Evolutionary conservation across 1,140 invertebrate genomes (phyloP), one percentile per base, ranked within the genome.

Genomic region (Heliconius nattereri): DNA sequence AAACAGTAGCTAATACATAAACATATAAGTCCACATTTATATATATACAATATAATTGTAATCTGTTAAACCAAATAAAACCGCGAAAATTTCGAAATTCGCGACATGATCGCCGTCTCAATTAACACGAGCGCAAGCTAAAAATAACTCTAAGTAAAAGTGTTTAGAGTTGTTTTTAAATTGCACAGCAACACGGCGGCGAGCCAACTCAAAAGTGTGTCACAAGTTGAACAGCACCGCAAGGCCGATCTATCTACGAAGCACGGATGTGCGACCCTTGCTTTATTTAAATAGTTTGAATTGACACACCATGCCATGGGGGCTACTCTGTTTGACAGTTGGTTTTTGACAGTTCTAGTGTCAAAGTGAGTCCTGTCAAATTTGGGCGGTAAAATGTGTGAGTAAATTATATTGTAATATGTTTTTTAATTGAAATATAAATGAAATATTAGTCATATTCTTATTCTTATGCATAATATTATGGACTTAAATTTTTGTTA

Each of bases 191-290:
- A 66, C 80, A 87, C 87, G 92, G 91, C 91, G 87, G 87, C 85
- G 85, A 91, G 92, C 92, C 92, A 94, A 93, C 84, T 92, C 89
- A 90, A 92, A 94, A 92, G 90, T 94, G 87, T 94, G 92, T 94
- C 92, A 94, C 87, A 86, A 92, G 90, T 94, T 92, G 90, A 93
- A 92, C 85, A 91, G 87, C 90, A 88, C 86, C 85, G 87, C 92
- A 94, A 94, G 92, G 92, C 89, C 91, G 90, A 83, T 86, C 89
- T 94, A 92, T 94, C 91, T 92, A 87, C 91, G 89, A 91, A 92
- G 87, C 87, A 83, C 91, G 91, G 90, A 93, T 92, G 90, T 92
- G 83, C 86, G 85, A 85, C 88, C 87, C 87, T 87, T 83, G 86
- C 85, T 82, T 85, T 83, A 85, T 85, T 89, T 86, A 84, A 87